Evolutionary conservation across 35 echinoderm and acorn worm species (phyloP).

Genomic region (Eucidaris tribuloides): DNA sequence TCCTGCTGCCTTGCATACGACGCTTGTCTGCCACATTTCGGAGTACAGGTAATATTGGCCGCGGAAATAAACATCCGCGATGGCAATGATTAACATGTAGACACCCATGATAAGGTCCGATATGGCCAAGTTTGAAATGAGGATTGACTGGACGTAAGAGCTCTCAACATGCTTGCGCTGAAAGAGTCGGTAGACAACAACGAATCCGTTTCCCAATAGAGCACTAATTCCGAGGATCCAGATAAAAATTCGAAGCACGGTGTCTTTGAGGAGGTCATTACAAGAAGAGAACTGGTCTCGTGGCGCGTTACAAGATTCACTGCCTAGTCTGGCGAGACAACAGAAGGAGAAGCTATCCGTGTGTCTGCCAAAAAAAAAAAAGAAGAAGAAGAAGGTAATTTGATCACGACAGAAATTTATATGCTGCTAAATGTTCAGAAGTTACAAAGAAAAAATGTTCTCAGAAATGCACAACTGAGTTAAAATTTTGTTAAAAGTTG

Average conservation of each 20-base stretch:
- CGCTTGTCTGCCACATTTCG: slow-evolving; percentile 33
- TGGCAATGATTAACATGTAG: slow-evolving; percentile 74
- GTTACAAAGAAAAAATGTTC: too few relatives aligned
- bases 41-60: slow-evolving; percentile 15
- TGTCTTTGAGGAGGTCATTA: slow-evolving; percentile 49
- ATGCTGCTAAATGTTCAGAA: too few relatives aligned
- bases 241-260: slow-evolving; percentile 43
- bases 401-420: too few relatives aligned
- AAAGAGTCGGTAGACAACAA: slow-evolving; percentile 4
- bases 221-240: slow-evolving; percentile 75
- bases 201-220: slow-evolving; percentile 24
- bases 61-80: slow-evolving; percentile 47
- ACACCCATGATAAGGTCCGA: slow-evolving; percentile 67
- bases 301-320: slow-evolving; percentile 13
- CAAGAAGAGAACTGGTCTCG: slow-evolving; percentile 69
- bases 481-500: too few relatives aligned
- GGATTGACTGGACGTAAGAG: slow-evolving; percentile 14
- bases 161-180: neutral
- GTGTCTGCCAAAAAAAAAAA: slow-evolving; percentile 9
- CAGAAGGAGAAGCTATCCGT: slow-evolving; percentile 51
- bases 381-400: too few relatives aligned
- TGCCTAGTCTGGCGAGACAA: slow-evolving; percentile 23
- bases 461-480: too few relatives aligned
- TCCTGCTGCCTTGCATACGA: slow-evolving; percentile 45
- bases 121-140: slow-evolving; percentile 49